Evolutionary conservation across 2,113 vertebrate genomes (phyloP).

Genomic region (Sinocyclocheilus anshuiensis): DNA sequence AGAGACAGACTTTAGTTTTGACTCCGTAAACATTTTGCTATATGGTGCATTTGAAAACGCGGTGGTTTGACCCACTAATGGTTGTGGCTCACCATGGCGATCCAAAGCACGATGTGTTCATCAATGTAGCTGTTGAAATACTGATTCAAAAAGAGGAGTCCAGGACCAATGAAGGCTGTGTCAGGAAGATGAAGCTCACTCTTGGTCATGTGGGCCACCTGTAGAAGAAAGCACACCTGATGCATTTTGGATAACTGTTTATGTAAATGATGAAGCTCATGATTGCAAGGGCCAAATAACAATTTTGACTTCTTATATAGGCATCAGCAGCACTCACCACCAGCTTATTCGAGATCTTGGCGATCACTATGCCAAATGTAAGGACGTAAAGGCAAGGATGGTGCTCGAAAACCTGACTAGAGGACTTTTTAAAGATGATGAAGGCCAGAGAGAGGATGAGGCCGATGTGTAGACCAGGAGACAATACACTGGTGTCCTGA

Average conservation of each 20-base stretch:
- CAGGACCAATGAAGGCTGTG: conserved; percentile 92
- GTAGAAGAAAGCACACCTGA: not conserved
- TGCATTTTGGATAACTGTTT: not conserved
- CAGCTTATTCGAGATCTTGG: conserved; percentile 95
- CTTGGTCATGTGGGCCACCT: conserved; percentile 98
- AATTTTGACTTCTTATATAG: not conserved
- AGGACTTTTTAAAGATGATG: conserved; percentile 96
- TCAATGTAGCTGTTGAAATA: conserved; percentile 95
- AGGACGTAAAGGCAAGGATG: conserved; percentile 93
- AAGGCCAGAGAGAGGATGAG: conserved; percentile 86
- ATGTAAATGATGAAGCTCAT: not conserved
- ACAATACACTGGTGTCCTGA: conserved; percentile 96
- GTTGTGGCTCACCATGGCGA: conserved; percentile 84
- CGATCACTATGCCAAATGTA: conserved; percentile 89
- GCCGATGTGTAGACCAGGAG: conserved; percentile 89
- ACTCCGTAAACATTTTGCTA: not conserved
- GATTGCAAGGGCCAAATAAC: not conserved
- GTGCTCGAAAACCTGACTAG: conserved; percentile 87
- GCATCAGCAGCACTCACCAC: conserved; percentile 78
- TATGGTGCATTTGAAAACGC: not conserved
- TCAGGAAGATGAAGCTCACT: conserved; percentile 92
- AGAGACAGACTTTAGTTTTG: not conserved
- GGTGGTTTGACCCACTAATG: not conserved
- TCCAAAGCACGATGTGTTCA: conserved; percentile 90
- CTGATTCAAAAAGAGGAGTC: conserved; percentile 94